Evolutionary conservation across 2,113 vertebrate species (phyloP).

Genomic region (Python bivittatus): DNA sequence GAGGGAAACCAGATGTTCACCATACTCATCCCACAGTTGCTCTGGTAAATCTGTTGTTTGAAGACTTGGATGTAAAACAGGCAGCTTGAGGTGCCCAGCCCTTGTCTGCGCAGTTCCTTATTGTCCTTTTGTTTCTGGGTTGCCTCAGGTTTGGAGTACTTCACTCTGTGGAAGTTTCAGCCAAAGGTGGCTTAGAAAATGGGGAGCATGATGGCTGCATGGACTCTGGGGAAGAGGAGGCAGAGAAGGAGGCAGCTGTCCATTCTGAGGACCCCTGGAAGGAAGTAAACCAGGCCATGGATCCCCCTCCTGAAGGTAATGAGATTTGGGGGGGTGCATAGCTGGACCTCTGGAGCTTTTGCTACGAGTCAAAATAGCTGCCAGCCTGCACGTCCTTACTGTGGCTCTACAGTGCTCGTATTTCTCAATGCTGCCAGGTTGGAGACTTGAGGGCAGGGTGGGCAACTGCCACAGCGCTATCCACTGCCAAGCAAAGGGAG

Average conservation of each 20-base stretch:
- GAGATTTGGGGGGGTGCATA: background rate
- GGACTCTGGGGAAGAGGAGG: slow-evolving; percentile 70
- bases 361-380: background rate
- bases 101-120: rapidly evolving
- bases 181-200: slow-evolving; percentile 78
- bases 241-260: background rate
- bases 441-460: background rate
- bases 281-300: slow-evolving; percentile 35
- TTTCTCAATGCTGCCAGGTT: background rate
- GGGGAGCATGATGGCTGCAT: slow-evolving; percentile 72
- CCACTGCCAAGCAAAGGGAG: background rate
- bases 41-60: background rate
- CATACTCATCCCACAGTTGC: background rate
- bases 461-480: background rate
- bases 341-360: background rate
- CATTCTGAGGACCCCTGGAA: background rate
- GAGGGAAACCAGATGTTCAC: background rate
- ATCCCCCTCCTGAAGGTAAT: slow-evolving; percentile 50
- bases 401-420: background rate
- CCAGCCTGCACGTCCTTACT: background rate
- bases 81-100: background rate
- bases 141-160: slow-evolving; percentile 82
- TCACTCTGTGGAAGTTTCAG: slow-evolving; percentile 77
- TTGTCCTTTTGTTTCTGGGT: background rate
- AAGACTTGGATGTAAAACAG: background rate